Percentiles rank a stretch among this genome's conserved stretches.
These are phyloP conservation scores for Eunapius fragilis DNA, from an alignment of 37 sponge, comb jelly and placozoan species.

Conservation along the genomic window DNA sequence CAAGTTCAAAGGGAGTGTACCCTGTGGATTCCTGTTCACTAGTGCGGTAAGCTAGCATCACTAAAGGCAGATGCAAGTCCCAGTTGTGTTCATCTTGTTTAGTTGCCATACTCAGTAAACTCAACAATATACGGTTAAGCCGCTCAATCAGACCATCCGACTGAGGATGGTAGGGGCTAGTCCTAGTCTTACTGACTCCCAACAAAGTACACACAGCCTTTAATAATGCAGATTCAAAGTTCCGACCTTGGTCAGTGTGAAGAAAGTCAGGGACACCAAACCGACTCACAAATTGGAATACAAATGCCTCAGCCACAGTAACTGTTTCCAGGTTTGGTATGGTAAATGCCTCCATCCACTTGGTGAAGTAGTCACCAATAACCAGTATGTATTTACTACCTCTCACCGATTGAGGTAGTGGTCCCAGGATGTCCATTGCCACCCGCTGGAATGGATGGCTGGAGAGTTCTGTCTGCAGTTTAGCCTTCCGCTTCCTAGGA, in stretches of 20 bases:
- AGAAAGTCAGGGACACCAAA: neutral
- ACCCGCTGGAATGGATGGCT: conserved; percentile 6
- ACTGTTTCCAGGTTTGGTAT: neutral
- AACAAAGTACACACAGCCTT: neutral
- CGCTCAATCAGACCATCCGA: neutral
- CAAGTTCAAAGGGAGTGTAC: neutral
- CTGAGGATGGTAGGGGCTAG: neutral
- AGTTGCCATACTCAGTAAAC: neutral
- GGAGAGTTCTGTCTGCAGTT: neutral
- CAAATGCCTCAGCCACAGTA: neutral
- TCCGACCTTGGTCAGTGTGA: neutral
- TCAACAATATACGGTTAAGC: neutral
- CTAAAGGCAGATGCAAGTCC: neutral
- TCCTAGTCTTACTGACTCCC: neutral
- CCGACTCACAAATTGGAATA: neutral
- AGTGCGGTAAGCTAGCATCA: neutral
- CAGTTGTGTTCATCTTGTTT: neutral
- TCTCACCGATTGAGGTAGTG: neutral
- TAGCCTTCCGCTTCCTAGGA: neutral
- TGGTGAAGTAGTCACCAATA: neutral
- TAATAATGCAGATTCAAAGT: neutral
- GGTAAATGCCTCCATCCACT: neutral
- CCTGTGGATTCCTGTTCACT: neutral
- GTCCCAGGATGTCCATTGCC: conserved; percentile 2
- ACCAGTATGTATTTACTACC: neutral